Percentiles rank a stretch among this genome's conserved stretches.
Conservation (phyloP, 2,888 invertebrate genomes). For the Mechanitis messenoides region DNA sequence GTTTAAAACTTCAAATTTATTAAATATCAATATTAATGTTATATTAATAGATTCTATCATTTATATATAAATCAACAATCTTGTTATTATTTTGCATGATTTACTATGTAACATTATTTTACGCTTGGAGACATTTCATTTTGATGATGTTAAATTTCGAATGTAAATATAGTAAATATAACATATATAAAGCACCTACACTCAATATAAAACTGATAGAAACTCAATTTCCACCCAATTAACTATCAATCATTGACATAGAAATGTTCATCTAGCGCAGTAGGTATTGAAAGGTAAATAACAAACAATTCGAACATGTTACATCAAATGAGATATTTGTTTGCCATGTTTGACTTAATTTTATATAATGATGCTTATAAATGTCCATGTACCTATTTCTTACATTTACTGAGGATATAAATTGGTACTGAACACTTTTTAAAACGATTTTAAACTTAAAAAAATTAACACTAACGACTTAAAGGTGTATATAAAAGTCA, state of each 20-base stretch:
- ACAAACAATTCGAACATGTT: conserved; percentile 1
- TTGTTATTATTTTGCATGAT: too few relatives aligned
- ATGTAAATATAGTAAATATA: background rate
- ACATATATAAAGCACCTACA: background rate
- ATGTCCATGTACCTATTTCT: background rate
- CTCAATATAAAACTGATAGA: background rate
- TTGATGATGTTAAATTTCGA: background rate
- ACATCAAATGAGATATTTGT: conserved; percentile 3
- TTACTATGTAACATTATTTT: too few relatives aligned
- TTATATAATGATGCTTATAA: background rate
- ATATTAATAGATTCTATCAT: too few relatives aligned
- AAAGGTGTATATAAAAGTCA: background rate
- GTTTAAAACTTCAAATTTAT: too few relatives aligned
- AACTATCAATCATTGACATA: conserved; percentile 3
- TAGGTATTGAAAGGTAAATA: background rate
- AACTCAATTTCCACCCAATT: background rate
- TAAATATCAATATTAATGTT: too few relatives aligned
- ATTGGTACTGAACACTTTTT: background rate
- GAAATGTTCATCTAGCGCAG: background rate
- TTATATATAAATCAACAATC: too few relatives aligned
- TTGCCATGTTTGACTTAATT: conserved; percentile 2
- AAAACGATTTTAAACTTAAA: background rate
- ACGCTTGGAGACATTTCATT: too few relatives aligned
- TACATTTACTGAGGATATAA: too few relatives aligned
- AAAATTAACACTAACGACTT: background rate